Evolutionary conservation across 2,797 vertebrate species (phyloP).

Genomic region (Pempheris klunzingeri): DNA sequence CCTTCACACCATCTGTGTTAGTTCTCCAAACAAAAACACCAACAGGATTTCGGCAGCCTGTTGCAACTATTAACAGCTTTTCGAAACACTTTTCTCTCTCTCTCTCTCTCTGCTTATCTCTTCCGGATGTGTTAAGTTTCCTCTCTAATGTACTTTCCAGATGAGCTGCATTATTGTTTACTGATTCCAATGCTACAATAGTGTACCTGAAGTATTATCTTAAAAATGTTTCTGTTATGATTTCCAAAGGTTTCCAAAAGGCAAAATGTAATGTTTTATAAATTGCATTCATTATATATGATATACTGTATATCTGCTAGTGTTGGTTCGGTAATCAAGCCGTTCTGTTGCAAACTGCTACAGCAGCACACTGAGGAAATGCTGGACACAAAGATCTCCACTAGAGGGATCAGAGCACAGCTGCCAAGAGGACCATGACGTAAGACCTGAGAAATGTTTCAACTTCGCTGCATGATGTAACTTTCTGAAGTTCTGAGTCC

Average conservation of each 20-base stretch:
- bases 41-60: slow-evolving; percentile 6
- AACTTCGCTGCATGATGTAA: slow-evolving; percentile 64
- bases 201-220: not conserved
- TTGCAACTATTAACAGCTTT: slow-evolving; percentile 7
- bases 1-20: slow-evolving; percentile 44
- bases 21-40: slow-evolving; percentile 16
- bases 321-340: not conserved
- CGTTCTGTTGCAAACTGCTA: not conserved
- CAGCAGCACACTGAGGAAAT: not conserved
- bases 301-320: not conserved
- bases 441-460: slow-evolving; percentile 66
- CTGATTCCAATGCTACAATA: not conserved
- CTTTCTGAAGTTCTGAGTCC: slow-evolving; percentile 27
- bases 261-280: not conserved
- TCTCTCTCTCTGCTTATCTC: slow-evolving; percentile 26
- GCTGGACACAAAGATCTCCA: slow-evolving; percentile 30
- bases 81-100: slow-evolving; percentile 38
- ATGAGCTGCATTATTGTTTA: not conserved
- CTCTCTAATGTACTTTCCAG: not conserved
- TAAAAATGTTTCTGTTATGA: not conserved
- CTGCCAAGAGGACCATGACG: slow-evolving; percentile 59
- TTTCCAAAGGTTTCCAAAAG: not conserved
- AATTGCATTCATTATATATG: not conserved
- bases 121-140: not conserved
- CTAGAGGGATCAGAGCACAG: slow-evolving; percentile 30